Base-by-base conservation (phyloP, 2,113 vertebrate species). In the Sorex fumeus region DNA sequence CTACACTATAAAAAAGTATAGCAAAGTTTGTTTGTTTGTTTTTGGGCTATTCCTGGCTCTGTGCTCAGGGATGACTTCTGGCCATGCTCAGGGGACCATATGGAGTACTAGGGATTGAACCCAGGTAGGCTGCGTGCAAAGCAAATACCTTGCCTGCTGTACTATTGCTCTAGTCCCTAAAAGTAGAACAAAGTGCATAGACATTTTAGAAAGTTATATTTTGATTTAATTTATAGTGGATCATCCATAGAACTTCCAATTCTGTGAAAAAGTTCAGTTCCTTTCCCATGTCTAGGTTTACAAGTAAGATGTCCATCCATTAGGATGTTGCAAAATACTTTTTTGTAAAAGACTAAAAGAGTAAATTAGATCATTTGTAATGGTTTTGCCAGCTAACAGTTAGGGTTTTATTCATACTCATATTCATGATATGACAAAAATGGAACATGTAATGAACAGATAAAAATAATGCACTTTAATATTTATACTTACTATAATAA, bases 401-500 rank as follows among this genome's bases (percentile, higher is more conserved):
- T 30, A 74, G 19, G 89, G 32, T 82, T 81, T 78, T 74, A 45
- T 43, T 77, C 75, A 25, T 87, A 40, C 43, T 89, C 25, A 53
- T 60, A 60, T 60, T 60, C 69, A 30, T 57, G 62, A 50, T 27
- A 57, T 76, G 82, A 85, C 32, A 82, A 28, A 84, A 9, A 88
- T 69, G 11, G 40, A 74, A 57, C 64, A 88, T 70, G 88, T 60
- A 40, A 64, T 40, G 57, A 84, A 70, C 8, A 78, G 64, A 78
- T 57, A 45, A 60, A 91, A 79, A 69, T 28, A 88, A 93, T 27
- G 4, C 70, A 47, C 18, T 84, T 89, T 69, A 74, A 90, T 34
- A 84, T 84, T 95, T 91, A 90, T 92, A 98, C 98, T 98, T 97
- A 98, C 98, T 96, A 96, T 86, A 92, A 84, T 95, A 88, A 93